Evolutionary conservation across 1,140 invertebrate species (phyloP), one percentile per base, ranked within the genome.

Genomic region (Vanessa tameamea): DNA sequence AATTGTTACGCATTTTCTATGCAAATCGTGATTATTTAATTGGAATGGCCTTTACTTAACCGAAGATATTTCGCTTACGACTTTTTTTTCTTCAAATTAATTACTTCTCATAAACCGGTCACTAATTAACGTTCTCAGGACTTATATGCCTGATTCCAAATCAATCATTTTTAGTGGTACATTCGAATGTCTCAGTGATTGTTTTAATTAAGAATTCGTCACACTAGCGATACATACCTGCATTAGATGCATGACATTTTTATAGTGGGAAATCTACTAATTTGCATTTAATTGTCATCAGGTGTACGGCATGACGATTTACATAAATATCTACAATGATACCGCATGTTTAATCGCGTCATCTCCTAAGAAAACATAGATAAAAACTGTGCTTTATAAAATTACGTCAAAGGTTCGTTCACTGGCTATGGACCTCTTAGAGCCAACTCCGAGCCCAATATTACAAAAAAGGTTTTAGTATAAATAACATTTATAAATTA

Each of bases 1-100:
- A 61, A 61, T 37, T 31, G 31, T 61, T 61, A 59, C 55, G 55
- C 78, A 81, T 86, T 82, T 53, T 85, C 78, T 81, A 81, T 81
- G 80, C 82, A 83, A 86, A 86, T 82, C 66, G 78, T 83, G 51
- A 53, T 82, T 77, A 69, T 82, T 81, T 85, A 80, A 84, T 85
- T 85, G 78, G 75, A 64, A 78, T 83, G 78, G 76, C 79, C 82
- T 82, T 84, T 78, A 66, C 69, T 61, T 75, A 59, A 59, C 55
- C 55, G 12, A 23, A 59, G 20, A 59, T 59, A 59, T 59, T 55
- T 67, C 65, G 65, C 48, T 67, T 59, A 59, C 55, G 14, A 59
- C 51, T 59, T 31, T 26, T 59, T 57, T 57, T 51, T 53, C 6
- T 43, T 43, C 37, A 43, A 67, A 67, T 73, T 73, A 73, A 66